Conservation (phyloP, 2,113 vertebrate species). For the Anas platyrhynchos region DNA sequence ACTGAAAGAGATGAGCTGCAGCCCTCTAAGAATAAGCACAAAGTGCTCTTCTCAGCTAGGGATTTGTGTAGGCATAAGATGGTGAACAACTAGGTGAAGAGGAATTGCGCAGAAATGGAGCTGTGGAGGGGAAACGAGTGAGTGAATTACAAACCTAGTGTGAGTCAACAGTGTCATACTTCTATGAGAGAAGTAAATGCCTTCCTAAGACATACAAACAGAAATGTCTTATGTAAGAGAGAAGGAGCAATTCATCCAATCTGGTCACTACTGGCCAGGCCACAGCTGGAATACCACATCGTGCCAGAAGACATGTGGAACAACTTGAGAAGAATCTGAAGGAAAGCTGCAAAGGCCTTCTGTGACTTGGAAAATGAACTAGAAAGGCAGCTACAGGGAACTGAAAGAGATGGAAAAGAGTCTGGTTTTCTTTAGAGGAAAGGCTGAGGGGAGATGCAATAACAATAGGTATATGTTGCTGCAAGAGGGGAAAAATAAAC, state of each 20-base stretch:
- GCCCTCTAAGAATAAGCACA: background rate
- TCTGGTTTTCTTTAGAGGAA: background rate
- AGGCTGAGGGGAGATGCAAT: background rate
- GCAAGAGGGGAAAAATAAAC: background rate
- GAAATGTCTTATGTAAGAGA: background rate
- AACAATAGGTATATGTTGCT: background rate
- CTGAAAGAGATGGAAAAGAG: background rate
- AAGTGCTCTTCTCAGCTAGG: background rate
- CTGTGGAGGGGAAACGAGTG: background rate
- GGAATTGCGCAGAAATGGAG: background rate
- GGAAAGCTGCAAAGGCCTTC: background rate
- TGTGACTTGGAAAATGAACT: background rate
- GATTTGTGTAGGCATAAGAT: background rate
- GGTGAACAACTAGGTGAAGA: background rate
- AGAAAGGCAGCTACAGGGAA: background rate
- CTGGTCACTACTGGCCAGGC: background rate
- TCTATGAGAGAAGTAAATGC: constrained; percentile 25
- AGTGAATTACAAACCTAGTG: background rate
- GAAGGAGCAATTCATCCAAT: background rate
- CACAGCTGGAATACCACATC: background rate
- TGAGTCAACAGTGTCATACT: background rate
- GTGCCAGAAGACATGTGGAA: background rate
- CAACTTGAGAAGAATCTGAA: background rate
- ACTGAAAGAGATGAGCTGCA: constrained; percentile 19
- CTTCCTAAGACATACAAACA: background rate